Base-by-base conservation (phyloP, 1,140 invertebrate species). In the Aleiodes sp. region DNA sequence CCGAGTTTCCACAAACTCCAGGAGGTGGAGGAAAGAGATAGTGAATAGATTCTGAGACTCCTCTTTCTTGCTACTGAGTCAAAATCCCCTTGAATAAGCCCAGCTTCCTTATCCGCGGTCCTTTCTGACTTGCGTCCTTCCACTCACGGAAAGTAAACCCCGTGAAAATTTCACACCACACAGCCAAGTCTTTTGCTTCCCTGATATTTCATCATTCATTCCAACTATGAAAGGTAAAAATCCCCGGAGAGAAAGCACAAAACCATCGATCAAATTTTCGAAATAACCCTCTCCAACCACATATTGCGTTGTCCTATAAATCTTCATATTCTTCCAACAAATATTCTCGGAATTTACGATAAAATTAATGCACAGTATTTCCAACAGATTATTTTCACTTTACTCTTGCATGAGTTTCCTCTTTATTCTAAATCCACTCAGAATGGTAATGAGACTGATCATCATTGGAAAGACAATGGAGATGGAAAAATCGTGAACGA, bases 21-120 rank as follows among this genome's bases (percentile, higher is more conserved):
- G 14, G 31, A 26, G 65, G 37, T 66, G 62, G 16, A 71, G 63
- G 24, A 12, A 26, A 63, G 26, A 52, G 29, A 14, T 26, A 70
- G 65, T 31, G 16, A 4, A 52, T 52, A 12, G 21, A 52, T 52
- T 52, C 46, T 52, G 46, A 16, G 7, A n/a, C 19, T 3, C n/a
- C 39, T n/a, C 39, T n/a, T n/a, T 64, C 33, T 46, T 56, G 68
- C 64, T 64, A 69, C 56, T 14, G 60, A 68, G 61, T 35, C 61
- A 7, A 69, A 71, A 73, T 63, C 68, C 67, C 43, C 46, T 59
- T 16, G 69, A 71, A 70, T 73, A 70, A 75, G 68, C 73, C 66
- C 46, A 2, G 21, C 21, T 73, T 70, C 63, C 60, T 69, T 69
- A 68, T 68, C 56, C 65, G 14, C 61, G 1, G 16, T 52, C 46